Evolutionary conservation across 2,888 invertebrate species (phyloP).

Genomic region (Leucania comma): DNA sequence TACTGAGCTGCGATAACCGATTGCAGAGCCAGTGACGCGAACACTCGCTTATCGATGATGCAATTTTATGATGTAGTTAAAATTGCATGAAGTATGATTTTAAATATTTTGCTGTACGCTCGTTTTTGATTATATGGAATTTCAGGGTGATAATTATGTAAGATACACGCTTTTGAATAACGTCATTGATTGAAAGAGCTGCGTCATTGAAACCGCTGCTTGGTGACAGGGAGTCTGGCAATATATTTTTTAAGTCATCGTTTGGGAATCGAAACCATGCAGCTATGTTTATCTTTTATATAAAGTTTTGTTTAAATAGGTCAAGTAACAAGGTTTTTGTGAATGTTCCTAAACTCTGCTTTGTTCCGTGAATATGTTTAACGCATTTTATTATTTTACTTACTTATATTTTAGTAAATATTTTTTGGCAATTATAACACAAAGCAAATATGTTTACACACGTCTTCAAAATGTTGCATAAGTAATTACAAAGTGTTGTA

Average conservation of each 20-base stretch:
- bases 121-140: constrained; percentile 39
- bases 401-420: neutral
- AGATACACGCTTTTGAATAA: constrained; percentile 3
- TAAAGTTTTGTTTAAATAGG: neutral
- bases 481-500: neutral
- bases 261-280: too few relatives aligned
- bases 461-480: neutral
- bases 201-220: constrained; percentile 7
- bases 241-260: neutral
- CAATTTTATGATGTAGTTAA: constrained; percentile 56
- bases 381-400: neutral
- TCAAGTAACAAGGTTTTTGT: neutral
- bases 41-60: constrained; percentile 70
- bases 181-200: neutral
- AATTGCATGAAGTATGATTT: constrained; percentile 54
- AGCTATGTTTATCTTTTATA: too few relatives aligned
- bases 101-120: constrained; percentile 44
- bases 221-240: neutral
- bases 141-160: constrained; percentile 19
- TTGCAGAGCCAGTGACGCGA: constrained; percentile 78
- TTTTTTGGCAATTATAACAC: neutral
- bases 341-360: too few relatives aligned
- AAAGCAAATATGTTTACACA: neutral
- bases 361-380: neutral
- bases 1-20: constrained; percentile 81